Conservation (phyloP, 1,140 invertebrate species). For the Drosophila subpulchrella region DNA sequence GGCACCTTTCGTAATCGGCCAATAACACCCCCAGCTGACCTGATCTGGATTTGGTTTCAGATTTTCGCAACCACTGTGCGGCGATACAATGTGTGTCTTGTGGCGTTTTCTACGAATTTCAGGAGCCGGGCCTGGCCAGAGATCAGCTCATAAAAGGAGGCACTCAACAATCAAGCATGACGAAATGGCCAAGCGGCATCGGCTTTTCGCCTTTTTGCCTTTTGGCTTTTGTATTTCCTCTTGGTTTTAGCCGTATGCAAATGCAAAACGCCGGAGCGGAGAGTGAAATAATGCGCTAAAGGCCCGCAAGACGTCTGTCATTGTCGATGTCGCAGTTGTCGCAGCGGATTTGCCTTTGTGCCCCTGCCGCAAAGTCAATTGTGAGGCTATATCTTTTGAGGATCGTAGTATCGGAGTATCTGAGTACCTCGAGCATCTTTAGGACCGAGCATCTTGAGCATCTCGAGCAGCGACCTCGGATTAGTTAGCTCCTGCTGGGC, state of each 20-base stretch:
- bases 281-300: conserved; percentile 68
- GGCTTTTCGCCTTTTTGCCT: conserved; percentile 49
- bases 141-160: conserved; percentile 75
- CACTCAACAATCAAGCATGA: conserved; percentile 75
- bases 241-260: conserved; percentile 47
- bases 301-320: conserved; percentile 59
- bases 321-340: conserved; percentile 72
- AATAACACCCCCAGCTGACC: conserved; percentile 33
- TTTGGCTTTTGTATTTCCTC: not conserved
- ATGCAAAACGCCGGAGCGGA: conserved; percentile 57
- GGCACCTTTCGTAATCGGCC: conserved; percentile 40
- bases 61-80: conserved; percentile 56
- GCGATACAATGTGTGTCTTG: conserved; percentile 24
- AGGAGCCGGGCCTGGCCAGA: conserved; percentile 27
- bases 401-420: not conserved
- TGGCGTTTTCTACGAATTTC: conserved; percentile 69
- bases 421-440: not conserved
- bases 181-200: conserved; percentile 79
- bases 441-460: conserved; percentile 1
- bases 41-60: conserved; percentile 12
- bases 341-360: conserved; percentile 68
- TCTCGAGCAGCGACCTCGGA: conserved; percentile 24
- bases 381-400: conserved; percentile 41
- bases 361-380: conserved; percentile 75
- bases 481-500: conserved; percentile 73